phyloP scores from a whole-genome alignment of 2,888 invertebrate species.

The Chouioia cunea region DNA sequence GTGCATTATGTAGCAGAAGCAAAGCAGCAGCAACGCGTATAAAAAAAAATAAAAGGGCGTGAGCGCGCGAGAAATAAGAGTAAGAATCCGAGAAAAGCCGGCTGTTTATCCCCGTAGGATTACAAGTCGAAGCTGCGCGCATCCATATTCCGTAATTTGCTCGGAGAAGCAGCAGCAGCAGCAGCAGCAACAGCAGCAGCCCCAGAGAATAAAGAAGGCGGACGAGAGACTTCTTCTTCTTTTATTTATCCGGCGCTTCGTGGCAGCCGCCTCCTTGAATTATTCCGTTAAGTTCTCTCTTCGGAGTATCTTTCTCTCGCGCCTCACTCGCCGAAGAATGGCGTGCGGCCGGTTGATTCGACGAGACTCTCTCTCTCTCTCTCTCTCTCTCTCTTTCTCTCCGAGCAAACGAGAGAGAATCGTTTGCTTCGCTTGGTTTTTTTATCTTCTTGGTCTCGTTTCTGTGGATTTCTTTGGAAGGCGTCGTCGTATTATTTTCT shows the following conservation, averaged over 20 bases:
- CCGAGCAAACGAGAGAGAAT: constrained; percentile 24
- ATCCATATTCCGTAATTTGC: constrained; percentile 59
- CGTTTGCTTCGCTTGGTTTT: constrained; percentile 27
- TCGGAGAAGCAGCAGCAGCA: constrained; percentile 34
- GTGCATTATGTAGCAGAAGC: constrained; percentile 41
- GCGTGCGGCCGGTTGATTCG: constrained; percentile 12
- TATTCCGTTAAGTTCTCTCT: constrained; percentile 49
- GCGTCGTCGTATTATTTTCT: constrained; percentile 7
- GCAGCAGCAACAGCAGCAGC: constrained; percentile 17
- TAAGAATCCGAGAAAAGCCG: constrained; percentile 39
- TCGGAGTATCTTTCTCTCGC: constrained; percentile 28
- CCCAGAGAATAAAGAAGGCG: too few species aligned
- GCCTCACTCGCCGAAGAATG: neutral
- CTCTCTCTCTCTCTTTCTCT: too few species aligned
- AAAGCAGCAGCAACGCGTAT: constrained; percentile 24
- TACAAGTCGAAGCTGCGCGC: constrained; percentile 51
- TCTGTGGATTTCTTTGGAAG: constrained; percentile 16
- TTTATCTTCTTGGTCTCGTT: constrained; percentile 1
- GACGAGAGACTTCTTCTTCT: constrained; percentile 38
- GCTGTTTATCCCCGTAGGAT: constrained; percentile 57
- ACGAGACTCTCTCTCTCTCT: too few species aligned
- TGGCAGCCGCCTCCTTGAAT: constrained; percentile 43
- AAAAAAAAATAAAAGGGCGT: constrained; percentile 37
- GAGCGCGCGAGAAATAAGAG: constrained; percentile 30
- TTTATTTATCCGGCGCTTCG: constrained; percentile 50